Conservation (phyloP, 2,888 invertebrate species). For the Meliscaeva auricollis region DNA sequence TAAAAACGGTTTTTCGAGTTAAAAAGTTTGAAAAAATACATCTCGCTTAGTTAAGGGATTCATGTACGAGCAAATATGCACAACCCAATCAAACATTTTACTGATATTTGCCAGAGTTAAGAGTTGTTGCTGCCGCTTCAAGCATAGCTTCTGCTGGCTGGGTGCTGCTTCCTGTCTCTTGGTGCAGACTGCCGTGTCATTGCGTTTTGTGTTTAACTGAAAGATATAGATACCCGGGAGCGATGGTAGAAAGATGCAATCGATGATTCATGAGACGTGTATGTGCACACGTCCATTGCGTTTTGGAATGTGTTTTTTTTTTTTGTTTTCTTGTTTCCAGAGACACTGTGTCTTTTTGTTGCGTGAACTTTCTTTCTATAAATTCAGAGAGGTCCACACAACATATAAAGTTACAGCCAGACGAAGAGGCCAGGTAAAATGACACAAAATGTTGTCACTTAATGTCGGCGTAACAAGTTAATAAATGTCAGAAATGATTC, state of each 20-base stretch:
- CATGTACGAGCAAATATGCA: too few species aligned
- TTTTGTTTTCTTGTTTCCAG: not conserved
- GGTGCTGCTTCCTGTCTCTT: slow-evolving; percentile 46
- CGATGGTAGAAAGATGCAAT: slow-evolving; percentile 58
- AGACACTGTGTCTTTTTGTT: slow-evolving; percentile 31
- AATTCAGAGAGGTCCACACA: not conserved
- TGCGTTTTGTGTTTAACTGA: slow-evolving; percentile 48
- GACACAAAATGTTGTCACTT: slow-evolving; percentile 66
- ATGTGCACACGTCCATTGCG: slow-evolving; percentile 63
- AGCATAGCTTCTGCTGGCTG: not conserved
- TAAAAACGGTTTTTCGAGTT: too few species aligned
- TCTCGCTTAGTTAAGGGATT: too few species aligned
- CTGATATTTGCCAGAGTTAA: not conserved
- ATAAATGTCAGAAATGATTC: slow-evolving; percentile 59
- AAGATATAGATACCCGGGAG: slow-evolving; percentile 66
- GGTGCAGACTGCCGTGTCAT: slow-evolving; percentile 50
- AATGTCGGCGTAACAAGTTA: slow-evolving; percentile 58
- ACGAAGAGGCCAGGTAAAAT: not conserved
- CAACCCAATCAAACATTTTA: too few species aligned
- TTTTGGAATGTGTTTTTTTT: slow-evolving; percentile 50
- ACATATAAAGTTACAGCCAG: not conserved
- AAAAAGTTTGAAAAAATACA: too few species aligned
- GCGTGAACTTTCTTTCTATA: slow-evolving; percentile 52
- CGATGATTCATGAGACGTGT: slow-evolving; percentile 72
- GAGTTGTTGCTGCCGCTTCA: not conserved